A percentile compares a stretch with the other conserved stretches of the same genome.
Conservation (phyloP, 2,113 vertebrate genomes). For the Colius striatus region DNA sequence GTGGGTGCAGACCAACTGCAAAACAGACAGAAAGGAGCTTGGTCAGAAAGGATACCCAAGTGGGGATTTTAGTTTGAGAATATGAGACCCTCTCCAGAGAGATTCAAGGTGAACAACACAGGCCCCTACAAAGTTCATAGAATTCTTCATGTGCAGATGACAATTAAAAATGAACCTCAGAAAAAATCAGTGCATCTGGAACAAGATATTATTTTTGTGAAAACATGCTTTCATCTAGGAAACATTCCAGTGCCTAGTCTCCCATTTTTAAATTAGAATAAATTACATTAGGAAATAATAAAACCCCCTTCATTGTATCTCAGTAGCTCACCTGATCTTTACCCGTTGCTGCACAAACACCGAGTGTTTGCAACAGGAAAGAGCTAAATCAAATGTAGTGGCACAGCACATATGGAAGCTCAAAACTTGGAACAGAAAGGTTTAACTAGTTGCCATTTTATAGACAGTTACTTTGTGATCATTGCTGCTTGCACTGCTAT, state of each 20-base stretch:
- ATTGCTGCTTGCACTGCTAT: neutral
- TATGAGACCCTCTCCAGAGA: neutral
- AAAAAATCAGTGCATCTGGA: neutral
- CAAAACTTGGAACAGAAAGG: neutral
- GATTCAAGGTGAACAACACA: constrained; percentile 27
- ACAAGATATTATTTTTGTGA: neutral
- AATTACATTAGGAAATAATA: neutral
- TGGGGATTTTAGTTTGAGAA: constrained; percentile 27
- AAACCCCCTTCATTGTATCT: neutral
- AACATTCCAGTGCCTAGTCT: neutral
- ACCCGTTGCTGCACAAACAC: neutral
- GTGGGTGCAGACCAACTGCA: constrained; percentile 3
- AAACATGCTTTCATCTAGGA: neutral
- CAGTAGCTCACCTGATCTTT: neutral
- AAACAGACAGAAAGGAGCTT: neutral
- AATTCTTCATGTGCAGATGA: neutral
- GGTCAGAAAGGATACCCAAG: neutral
- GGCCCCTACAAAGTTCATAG: neutral
- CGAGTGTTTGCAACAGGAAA: neutral
- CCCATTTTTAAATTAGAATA: neutral
- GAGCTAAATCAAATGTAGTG: neutral
- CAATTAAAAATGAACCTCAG: neutral
- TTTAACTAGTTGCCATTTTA: neutral
- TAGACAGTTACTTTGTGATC: neutral
- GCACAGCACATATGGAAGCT: rapidly evolving